Base-by-base conservation (phyloP, 2,888 invertebrate species). In the Lysandra coridon region DNA sequence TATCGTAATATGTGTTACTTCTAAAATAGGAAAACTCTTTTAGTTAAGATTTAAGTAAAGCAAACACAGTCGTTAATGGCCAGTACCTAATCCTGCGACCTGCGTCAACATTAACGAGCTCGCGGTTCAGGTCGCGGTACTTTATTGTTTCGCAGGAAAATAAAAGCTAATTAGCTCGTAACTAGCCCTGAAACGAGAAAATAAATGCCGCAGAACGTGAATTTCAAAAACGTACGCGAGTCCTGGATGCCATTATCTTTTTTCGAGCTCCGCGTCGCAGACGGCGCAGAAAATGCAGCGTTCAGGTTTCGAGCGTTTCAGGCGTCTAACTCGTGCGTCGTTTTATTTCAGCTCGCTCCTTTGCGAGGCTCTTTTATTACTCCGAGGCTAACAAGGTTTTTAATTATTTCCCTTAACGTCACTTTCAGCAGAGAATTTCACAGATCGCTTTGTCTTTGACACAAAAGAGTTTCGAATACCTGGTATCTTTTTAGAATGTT, bases 391-490 rank as follows among this genome's bases (percentile, higher is more conserved):
- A 93, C 92, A 92, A 91, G 91, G 89, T 92, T 93, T 93, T 93
- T 94, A 93, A 94, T 93, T 93, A 93, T 94, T 93, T 92, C 90
- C 92, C 92, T 91, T 92, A 90, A 91, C 90, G 90, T 89, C 90
- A 92, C 90, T 92, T 88, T 88, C 89, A 91, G 89, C 82, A 84
- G 80, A 79, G 76, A 69, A 81, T 81, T 81, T 75, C 80, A 80
- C 80, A 81, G 81, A 80, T 79, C 79, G 78, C 77, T 78, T 76
- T 76, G 76, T 76, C 76, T 76, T 76, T 76, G 76, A 37, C 76
- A 57, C 76, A 53, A 76, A 76, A 76, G 76, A 76, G 76, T 53
- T 57, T 76, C 76, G 17, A 53, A 76, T 76, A 76, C 76, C 30
- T 14, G 23, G 76, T 33, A 53, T 76, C 53, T 14, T 76, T 33